Base-by-base conservation (phyloP, 2,113 vertebrate genomes). In the Corythaixoides concolor region DNA sequence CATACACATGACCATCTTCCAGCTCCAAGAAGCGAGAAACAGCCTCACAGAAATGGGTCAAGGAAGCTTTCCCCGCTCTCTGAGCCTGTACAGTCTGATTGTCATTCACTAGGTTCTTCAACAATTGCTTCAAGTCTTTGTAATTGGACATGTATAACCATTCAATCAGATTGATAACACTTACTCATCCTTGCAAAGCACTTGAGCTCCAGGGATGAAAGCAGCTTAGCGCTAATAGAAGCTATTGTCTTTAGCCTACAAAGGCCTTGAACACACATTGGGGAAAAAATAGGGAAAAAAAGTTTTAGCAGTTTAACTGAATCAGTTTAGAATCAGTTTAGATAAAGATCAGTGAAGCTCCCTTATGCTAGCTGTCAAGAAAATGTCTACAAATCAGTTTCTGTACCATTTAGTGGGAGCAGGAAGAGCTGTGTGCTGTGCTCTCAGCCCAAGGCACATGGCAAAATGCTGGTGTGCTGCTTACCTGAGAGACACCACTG, bases 111-210 rank as follows among this genome's bases (percentile, higher is more conserved):
- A 45, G 6, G 12, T 17, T 88, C 78, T 82, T 67, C 63, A 85
- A 32, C 10, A 80, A 47, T 33, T 63, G n/a, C 70, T 84, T 93
- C 45, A 32, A 24, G 67, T 50, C 37, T 41, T 77, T 76, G 49
- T 50, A 66, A 90, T 26, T 74, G 63, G 18, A 22, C 64, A 73
- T 5, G 8, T 64, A 27, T 39, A 92, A 55, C 37, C 27, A 5
- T 78, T 94, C 62, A 64, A 26, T 93, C 69, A 76, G 58, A 73
- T 26, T 69, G 59, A 37, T 80, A 88, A 68, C 28, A 64, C 60
- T 85, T 66, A 70, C 55, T 95, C 59, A 56, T 45, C 63, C 41
- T 55, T 47, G 21, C 63, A 91, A 93, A 86, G 63, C 79, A 86
- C 82, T 93, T 63, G 59, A 95, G 72, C 33, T 76, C 72, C 9